phyloP scores from a whole-genome alignment of 2,888 invertebrate species.

The Apomyelois bistriatella region DNA sequence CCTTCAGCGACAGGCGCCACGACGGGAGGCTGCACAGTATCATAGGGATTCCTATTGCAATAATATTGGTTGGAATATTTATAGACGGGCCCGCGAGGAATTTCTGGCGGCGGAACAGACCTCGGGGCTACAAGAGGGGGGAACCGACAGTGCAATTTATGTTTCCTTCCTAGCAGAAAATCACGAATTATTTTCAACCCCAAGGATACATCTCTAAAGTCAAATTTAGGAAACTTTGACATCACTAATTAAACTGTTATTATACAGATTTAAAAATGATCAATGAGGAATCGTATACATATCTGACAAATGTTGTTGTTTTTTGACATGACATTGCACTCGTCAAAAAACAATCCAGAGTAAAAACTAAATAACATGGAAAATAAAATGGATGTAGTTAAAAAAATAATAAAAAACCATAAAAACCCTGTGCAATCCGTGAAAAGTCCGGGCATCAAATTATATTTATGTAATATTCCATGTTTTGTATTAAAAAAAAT shows the following conservation, averaged over 20 bases:
- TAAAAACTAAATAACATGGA: no score
- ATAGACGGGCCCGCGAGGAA: conserved; percentile 51
- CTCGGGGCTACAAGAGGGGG: conserved; percentile 47
- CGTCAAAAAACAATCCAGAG: no score
- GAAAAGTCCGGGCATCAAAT: no score
- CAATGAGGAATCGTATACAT: no score
- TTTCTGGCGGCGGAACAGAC: conserved; percentile 50
- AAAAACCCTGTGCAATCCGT: no score
- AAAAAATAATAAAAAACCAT: no score
- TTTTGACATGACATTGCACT: no score
- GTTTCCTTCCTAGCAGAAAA: conserved; percentile 54
- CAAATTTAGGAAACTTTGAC: conserved; percentile 27
- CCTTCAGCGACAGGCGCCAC: conserved; percentile 57
- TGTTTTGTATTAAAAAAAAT: no score
- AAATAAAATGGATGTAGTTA: no score
- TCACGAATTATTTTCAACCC: conserved; percentile 45
- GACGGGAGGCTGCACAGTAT: conserved; percentile 59
- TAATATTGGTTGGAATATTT: conserved; percentile 56
- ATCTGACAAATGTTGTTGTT: no score
- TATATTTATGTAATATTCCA: no score
- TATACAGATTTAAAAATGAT: not conserved
- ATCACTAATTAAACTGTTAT: conserved; percentile 9
- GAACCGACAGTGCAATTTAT: conserved; percentile 49
- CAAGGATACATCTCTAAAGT: conserved; percentile 51
- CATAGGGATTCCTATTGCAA: conserved; percentile 35